phyloP scores from a whole-genome alignment of 2,797 vertebrate genomes.

The Manis pentadactyla region DNA sequence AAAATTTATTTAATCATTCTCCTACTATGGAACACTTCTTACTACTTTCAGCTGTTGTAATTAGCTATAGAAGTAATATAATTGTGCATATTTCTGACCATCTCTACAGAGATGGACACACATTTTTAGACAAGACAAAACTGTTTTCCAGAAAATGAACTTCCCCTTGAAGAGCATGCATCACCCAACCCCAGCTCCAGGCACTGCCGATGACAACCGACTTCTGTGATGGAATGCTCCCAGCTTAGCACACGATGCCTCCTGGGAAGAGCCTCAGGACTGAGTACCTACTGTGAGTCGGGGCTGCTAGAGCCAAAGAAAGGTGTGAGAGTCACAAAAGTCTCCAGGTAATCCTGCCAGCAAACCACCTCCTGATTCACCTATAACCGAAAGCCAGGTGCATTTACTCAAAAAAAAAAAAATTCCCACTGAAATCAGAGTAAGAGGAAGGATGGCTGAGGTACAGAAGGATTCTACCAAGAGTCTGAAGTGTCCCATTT shows the following conservation, averaged over 20 bases:
- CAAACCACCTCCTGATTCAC: neutral
- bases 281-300: neutral
- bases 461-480: neutral
- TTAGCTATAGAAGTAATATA: constrained; percentile 11
- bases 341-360: constrained; percentile 30
- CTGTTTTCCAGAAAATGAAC: constrained; percentile 54
- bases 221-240: neutral
- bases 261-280: constrained; percentile 33
- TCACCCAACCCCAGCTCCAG: neutral
- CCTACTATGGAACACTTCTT: neutral
- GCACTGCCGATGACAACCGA: too few relatives aligned
- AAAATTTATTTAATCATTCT: neutral
- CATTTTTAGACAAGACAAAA: constrained; percentile 1
- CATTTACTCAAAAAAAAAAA: neutral
- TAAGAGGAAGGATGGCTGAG: neutral
- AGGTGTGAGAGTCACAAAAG: neutral
- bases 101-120: neutral
- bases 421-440: neutral
- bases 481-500: neutral
- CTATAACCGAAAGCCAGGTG: neutral
- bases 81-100: neutral
- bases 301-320: neutral
- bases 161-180: neutral
- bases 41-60: neutral
- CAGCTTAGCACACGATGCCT: neutral